Evolutionary conservation across 2,113 vertebrate species (phyloP).

Genomic region (Etia nguti): DNA sequence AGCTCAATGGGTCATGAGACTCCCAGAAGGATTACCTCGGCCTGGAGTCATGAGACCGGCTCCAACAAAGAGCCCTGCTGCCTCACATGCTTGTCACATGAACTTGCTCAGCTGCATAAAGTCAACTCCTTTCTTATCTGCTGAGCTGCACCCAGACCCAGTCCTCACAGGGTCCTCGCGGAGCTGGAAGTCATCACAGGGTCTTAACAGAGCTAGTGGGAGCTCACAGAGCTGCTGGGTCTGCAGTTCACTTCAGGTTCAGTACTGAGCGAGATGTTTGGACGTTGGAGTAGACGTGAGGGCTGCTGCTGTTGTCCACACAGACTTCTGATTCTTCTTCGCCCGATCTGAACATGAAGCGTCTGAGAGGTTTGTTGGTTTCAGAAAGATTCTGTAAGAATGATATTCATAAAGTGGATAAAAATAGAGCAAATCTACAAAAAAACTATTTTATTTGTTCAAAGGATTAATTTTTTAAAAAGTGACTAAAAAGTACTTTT

Average conservation of each 20-base stretch:
- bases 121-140: slow-evolving; percentile 65
- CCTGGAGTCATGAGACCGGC: slow-evolving; percentile 80
- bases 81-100: slow-evolving; percentile 78
- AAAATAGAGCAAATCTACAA: background rate
- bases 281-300: background rate
- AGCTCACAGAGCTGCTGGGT: rapidly evolving
- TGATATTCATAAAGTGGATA: rapidly evolving
- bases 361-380: background rate
- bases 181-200: background rate
- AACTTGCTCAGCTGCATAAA: slow-evolving; percentile 78
- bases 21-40: slow-evolving; percentile 80
- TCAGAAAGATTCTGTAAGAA: background rate
- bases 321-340: background rate
- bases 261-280: background rate
- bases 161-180: background rate
- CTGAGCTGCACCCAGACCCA: slow-evolving; percentile 65
- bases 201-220: background rate
- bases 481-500: background rate
- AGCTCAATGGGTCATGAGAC: slow-evolving; percentile 80
- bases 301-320: background rate
- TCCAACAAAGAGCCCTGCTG: slow-evolving; percentile 48
- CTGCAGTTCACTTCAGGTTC: background rate
- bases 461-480: rapidly evolving
- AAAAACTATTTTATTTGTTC: background rate
- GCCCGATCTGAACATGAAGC: background rate